Conservation (phyloP, 2,797 vertebrate species). For the Etheostoma perlongum region DNA sequence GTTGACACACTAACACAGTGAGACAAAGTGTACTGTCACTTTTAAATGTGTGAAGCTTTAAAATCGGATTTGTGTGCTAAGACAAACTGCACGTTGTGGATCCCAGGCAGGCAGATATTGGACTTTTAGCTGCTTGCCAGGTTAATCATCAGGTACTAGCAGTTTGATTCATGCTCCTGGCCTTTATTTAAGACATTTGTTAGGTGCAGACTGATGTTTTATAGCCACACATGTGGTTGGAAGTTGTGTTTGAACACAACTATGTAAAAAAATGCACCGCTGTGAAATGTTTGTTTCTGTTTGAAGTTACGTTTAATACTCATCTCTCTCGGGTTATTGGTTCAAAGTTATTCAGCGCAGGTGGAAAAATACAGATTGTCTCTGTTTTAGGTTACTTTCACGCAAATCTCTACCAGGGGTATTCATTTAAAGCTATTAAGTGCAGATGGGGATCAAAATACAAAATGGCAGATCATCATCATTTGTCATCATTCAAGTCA, state of each 20-base stretch:
- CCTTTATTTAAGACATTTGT: constrained; percentile 78
- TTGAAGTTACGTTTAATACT: constrained; percentile 60
- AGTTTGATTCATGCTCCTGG: constrained; percentile 77
- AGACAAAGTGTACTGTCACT: constrained; percentile 25
- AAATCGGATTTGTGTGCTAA: neutral
- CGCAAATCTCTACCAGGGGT: neutral
- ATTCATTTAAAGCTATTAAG: neutral
- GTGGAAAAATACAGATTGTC: constrained; percentile 45
- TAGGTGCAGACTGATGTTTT: constrained; percentile 78
- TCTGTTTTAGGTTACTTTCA: constrained; percentile 49
- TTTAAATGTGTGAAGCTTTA: constrained; percentile 21
- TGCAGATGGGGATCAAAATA: constrained; percentile 2
- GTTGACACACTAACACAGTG: constrained; percentile 49
- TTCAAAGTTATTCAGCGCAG: constrained; percentile 33
- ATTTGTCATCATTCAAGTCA: constrained; percentile 11
- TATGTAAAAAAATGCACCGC: constrained; percentile 71
- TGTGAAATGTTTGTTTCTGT: constrained; percentile 64
- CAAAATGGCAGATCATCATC: constrained; percentile 4
- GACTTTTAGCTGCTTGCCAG: constrained; percentile 60
- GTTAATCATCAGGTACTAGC: constrained; percentile 78
- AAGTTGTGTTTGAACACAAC: constrained; percentile 73
- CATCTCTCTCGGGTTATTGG: constrained; percentile 23
- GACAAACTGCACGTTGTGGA: constrained; percentile 25
- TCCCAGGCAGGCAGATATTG: constrained; percentile 48
- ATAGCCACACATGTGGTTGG: constrained; percentile 77